These are phyloP conservation scores for Griposia aprilina DNA, from an alignment of 2,888 invertebrate species.

Conservation along the genomic window DNA sequence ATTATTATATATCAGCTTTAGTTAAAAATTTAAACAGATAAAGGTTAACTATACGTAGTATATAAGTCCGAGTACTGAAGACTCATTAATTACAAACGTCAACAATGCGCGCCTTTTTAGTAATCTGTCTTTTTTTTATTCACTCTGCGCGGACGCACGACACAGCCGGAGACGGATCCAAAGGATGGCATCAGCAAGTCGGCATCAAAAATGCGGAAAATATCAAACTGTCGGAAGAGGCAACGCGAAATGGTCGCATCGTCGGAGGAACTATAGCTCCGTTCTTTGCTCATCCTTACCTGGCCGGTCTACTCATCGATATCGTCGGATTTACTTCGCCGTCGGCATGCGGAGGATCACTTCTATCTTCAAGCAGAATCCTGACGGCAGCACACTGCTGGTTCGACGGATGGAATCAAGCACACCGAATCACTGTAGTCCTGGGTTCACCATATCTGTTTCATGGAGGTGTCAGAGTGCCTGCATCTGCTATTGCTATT, in stretches of 20 bases:
- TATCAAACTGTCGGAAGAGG: conserved; percentile 74
- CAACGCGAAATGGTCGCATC: conserved; percentile 68
- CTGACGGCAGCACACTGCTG: conserved; percentile 86
- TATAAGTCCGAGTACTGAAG: conserved; percentile 37
- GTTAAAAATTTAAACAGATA: conserved; percentile 39
- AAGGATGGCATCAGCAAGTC: conserved; percentile 79
- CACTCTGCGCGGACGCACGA: conserved; percentile 57
- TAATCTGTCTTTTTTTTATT: conserved; percentile 68
- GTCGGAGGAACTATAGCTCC: conserved; percentile 82
- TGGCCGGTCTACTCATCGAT: conserved; percentile 81
- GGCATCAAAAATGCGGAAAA: conserved; percentile 78
- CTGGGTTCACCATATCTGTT: conserved; percentile 80
- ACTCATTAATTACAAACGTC: conserved; percentile 24
- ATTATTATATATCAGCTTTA: conserved; percentile 57
- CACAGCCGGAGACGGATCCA: conserved; percentile 57
- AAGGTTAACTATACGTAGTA: conserved; percentile 48
- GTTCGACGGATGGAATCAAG: conserved; percentile 80
- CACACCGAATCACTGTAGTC: conserved; percentile 80
- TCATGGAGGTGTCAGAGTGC: conserved; percentile 79
- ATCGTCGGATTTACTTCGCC: conserved; percentile 73
- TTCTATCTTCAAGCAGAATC: conserved; percentile 76
- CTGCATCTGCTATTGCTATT: conserved; percentile 71
- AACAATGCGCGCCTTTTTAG: conserved; percentile 72
- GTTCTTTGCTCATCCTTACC: conserved; percentile 78
- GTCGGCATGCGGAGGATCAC: conserved; percentile 83